Base-by-base conservation (phyloP, 2,888 invertebrate genomes). In the Willowsia nigromaculata region DNA sequence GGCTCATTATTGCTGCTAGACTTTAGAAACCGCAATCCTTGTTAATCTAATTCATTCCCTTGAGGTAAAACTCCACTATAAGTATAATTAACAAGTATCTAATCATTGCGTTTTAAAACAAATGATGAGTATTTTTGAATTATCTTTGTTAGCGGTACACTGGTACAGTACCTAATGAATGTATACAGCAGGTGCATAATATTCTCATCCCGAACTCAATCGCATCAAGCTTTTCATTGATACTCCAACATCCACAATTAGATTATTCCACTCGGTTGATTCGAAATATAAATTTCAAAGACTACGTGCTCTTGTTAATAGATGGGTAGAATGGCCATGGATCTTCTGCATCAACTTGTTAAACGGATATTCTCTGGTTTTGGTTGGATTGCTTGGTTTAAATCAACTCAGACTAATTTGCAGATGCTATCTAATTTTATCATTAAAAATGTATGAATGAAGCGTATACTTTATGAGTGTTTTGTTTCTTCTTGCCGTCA, bases 41-140 rank as follows among this genome's bases (percentile, higher is more conserved):
- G 47, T 47, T 50, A 27, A 76, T 76, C 47, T 76, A 47, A 74
- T 25, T 76, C 43, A 6, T 47, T 47, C 50, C 50, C 50, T 27
- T 6, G 15, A 76, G 50, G 43, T 18, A 68, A 40, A 68, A 9
- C 7, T 22, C 22, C 40, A 5, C 33, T 65, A 65, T 30, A 30
- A 65, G 33, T 33, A 33, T 30, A 65, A 65, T 65, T 65, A 65
- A 65, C 62, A 15, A 65, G 33, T 65, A 68, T 37, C 68, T 37
- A 37, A 37, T 68, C 68, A 25, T 40, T 47, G 68, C 71, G 18
- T 43, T 47, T 74, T 27, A 68, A 18, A 76, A 50, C 47, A 43
- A 47, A 76, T 47, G 47, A 65, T 47, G 50, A 47, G n/a, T 27
- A 76, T 76, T 76, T 76, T 76, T 30, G 47, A 50, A 50, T 76